A percentile compares a stretch with the other conserved stretches of the same genome.
Conservation (phyloP, 2,113 vertebrate genomes). For the Pyrgilauda ruficollis region DNA sequence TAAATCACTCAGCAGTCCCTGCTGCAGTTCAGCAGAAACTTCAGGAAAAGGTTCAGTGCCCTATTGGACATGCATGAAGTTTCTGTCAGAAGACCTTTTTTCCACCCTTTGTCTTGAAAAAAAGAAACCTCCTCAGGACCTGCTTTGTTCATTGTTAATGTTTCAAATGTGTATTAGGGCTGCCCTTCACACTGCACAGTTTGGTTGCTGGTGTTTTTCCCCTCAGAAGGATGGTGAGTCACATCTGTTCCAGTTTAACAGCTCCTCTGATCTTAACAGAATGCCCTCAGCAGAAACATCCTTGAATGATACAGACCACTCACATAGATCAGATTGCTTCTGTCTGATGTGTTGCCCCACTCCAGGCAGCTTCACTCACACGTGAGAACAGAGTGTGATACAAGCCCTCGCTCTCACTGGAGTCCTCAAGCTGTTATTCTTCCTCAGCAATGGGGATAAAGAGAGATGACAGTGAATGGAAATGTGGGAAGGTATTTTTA, state of each 20-base stretch:
- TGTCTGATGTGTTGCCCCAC: not conserved
- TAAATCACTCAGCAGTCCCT: not conserved
- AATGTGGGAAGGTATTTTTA: not conserved
- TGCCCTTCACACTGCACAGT: not conserved
- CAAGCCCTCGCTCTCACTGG: not conserved
- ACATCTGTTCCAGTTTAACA: not conserved
- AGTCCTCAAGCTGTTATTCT: not conserved
- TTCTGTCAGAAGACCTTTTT: not conserved
- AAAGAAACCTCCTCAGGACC: not conserved
- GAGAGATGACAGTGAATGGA: not conserved
- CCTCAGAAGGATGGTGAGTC: not conserved
- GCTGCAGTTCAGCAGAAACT: not conserved
- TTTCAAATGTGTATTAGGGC: not conserved
- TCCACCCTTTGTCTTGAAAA: not conserved
- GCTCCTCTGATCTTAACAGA: constrained; percentile 1
- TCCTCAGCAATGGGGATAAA: not conserved
- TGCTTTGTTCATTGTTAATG: not conserved
- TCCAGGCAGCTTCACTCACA: not conserved
- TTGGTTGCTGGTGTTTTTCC: not conserved
- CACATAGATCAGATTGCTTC: not conserved
- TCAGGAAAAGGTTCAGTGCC: not conserved
- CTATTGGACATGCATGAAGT: not conserved
- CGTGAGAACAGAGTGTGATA: not conserved
- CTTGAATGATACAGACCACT: not conserved
- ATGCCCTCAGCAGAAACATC: constrained; percentile 3